These are phyloP conservation scores for Serinus canaria DNA, from an alignment of 2,113 vertebrate genomes.

Conservation along the genomic window DNA sequence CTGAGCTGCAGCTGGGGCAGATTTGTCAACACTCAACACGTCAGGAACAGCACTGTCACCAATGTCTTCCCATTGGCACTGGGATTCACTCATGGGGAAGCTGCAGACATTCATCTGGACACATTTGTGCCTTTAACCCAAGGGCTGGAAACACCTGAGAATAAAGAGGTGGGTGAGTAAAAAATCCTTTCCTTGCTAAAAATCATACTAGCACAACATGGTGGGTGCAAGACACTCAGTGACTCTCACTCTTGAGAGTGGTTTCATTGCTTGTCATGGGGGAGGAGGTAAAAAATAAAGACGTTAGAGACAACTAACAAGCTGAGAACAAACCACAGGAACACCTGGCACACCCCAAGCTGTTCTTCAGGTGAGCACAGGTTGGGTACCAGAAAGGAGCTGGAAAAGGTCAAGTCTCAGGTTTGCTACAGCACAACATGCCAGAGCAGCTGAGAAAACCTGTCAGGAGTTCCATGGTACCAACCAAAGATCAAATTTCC, in stretches of 20 bases:
- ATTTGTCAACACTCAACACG: not conserved
- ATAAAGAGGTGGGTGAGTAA: fast-evolving
- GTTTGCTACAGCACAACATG: fast-evolving
- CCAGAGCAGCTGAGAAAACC: not conserved
- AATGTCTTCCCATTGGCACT: fast-evolving
- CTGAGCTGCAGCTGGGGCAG: not conserved
- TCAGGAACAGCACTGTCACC: not conserved
- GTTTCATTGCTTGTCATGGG: fast-evolving
- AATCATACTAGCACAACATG: fast-evolving
- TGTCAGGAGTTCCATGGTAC: not conserved
- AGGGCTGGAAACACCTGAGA: not conserved
- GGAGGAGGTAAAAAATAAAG: not conserved
- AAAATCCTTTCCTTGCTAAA: not conserved
- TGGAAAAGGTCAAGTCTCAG: not conserved
- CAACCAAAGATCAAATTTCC: not conserved
- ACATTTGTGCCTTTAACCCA: not conserved
- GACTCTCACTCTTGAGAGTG: not conserved
- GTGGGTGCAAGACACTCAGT: not conserved
- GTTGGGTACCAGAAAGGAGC: not conserved
- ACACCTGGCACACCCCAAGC: not conserved
- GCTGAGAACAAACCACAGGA: not conserved
- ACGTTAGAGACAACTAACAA: not conserved
- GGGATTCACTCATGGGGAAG: not conserved
- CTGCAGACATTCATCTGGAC: not conserved
- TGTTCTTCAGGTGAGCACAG: not conserved